Evolutionary conservation across 1,140 invertebrate species (phyloP).

Genomic region (Halesus radiatus): DNA sequence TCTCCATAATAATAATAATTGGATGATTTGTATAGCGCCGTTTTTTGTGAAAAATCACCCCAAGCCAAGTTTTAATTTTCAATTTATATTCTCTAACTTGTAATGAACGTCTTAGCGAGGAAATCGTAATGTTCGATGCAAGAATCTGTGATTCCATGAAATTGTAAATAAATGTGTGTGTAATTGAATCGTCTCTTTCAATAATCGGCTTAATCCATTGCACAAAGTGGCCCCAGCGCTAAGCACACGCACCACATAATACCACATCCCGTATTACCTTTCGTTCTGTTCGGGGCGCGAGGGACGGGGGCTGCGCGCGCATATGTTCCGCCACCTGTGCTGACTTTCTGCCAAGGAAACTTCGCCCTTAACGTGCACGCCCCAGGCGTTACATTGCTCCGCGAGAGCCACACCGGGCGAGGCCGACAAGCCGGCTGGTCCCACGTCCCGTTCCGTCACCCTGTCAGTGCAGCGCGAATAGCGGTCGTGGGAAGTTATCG

Average conservation of each 20-base stretch:
- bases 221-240: slow-evolving; percentile 2
- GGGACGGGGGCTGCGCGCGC: slow-evolving; percentile 27
- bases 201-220: slow-evolving; percentile 19
- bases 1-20: too few relatives aligned
- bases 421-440: slow-evolving; percentile 19
- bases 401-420: not conserved
- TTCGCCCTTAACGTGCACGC: not conserved
- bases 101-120: too few relatives aligned
- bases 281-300: not conserved
- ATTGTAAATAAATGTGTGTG: too few relatives aligned
- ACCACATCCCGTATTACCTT: slow-evolving; percentile 24
- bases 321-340: slow-evolving; percentile 35
- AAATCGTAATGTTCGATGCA: too few relatives aligned
- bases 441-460: not conserved
- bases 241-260: not conserved
- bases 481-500: not conserved
- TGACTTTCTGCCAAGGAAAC: not conserved
- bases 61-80: too few relatives aligned
- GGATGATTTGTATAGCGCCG: too few relatives aligned
- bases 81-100: too few relatives aligned
- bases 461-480: slow-evolving; percentile 24
- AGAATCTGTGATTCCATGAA: too few relatives aligned
- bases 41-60: too few relatives aligned
- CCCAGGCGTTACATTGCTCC: not conserved
- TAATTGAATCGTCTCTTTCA: not conserved